Evolutionary conservation across 2,113 vertebrate genomes (phyloP), one percentile per base, ranked within the genome.

Genomic region (Microcebus tavaratra): DNA sequence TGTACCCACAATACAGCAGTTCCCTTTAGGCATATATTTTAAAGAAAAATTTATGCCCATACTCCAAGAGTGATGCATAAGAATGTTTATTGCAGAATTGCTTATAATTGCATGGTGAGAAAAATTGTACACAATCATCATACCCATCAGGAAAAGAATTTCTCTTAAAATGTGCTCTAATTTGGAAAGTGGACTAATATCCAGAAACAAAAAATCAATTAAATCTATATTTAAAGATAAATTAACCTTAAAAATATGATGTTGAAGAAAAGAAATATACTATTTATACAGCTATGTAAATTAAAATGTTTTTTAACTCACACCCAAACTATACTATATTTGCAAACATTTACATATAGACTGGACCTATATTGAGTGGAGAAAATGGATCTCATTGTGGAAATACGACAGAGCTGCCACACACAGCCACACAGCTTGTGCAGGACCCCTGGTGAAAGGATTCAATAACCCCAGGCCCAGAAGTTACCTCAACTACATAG

Each of bases 231-330:
- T 55, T 65, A 84, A 89, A 67, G 12, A 72, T 18, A 13, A 88
- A 61, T 82, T 55, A 83, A 72, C 55, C 53, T 88, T 39, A 76
- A 78, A 94, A 79, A 42, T 14, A 50, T 87, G 45, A 76, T 84
- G 57, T 72, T 88, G 55, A 29, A 72, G 90, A 25, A 73, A 82
- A 83, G 50, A 81, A 88, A 57, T 18, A 36, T 8, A 48, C 45
- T 27, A 72, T 45, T 42, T 72, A 34, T 65, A 67, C 15, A 55
- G 34, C 11, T 48, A 42, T 29, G 6, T 68, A 83, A 68, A 27
- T 61, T 50, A 78, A 87, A 83, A 55, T 14, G 29, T 29, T 55
- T 55, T 90, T 63, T 3, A 82, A 82, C 6, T 57, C 67, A 63
- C 4, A n/a, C 8, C 11, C 70, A 87, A 45, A 45, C 21, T 55